Evolutionary conservation across 1,140 invertebrate genomes (phyloP).

Genomic region (Anthonomus grandis): DNA sequence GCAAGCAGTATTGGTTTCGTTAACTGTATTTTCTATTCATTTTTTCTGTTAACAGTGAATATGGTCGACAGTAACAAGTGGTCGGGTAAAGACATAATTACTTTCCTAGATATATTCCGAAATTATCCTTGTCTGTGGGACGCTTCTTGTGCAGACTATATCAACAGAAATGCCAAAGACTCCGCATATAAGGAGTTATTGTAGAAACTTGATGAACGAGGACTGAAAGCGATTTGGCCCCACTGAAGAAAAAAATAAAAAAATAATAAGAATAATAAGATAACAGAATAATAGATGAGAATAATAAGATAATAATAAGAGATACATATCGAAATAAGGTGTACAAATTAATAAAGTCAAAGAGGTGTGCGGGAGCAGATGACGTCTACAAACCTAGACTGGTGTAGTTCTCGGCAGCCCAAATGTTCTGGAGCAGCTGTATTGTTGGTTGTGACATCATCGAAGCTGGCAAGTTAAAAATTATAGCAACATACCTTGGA

Average conservation of each 20-base stretch:
- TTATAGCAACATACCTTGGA: conserved; percentile 1
- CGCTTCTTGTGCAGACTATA: conserved; percentile 14
- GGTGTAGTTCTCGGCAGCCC: conserved; percentile 1
- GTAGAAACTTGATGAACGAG: conserved; percentile 7
- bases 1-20: background rate
- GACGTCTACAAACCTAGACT: conserved; percentile 17
- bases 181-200: too few relatives aligned
- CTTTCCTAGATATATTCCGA: conserved; percentile 8
- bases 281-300: too few relatives aligned
- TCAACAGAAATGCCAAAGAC: conserved; percentile 12
- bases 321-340: conserved; percentile 14
- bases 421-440: conserved; percentile 10
- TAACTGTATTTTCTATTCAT: conserved; percentile 6
- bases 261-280: too few relatives aligned
- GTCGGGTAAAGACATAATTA: conserved; percentile 7
- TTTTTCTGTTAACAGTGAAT: conserved; percentile 3
- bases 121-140: conserved; percentile 16
- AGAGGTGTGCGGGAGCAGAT: conserved; percentile 10
- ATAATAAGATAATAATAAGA: too few relatives aligned
- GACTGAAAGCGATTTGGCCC: conserved; percentile 7
- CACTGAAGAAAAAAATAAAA: conserved; percentile 23
- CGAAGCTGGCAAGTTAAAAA: conserved; percentile 9
- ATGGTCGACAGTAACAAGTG: conserved; percentile 10
- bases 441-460: conserved; percentile 5
- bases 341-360: conserved; percentile 16